Evolutionary conservation across 2,888 invertebrate species (phyloP), one percentile per base, ranked within the genome.

Genomic region (Cactoblastis cactorum): DNA sequence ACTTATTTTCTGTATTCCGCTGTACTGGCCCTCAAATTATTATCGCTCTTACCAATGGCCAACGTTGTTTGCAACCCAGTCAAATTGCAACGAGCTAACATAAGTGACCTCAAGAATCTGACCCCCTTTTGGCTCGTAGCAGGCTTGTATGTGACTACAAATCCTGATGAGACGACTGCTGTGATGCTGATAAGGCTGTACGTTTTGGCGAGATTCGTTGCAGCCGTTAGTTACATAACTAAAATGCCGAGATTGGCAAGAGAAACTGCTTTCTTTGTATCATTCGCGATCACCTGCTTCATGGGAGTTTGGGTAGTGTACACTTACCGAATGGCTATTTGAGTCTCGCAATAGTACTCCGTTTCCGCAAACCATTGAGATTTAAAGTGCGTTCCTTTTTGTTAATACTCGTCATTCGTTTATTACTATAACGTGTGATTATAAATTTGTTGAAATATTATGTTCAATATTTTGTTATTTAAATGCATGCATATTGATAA

Each of bases 121-220:
- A 79, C 74, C 0, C 79, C 80, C 0, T 81, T 81, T 50, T 82
- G 81, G 80, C 49, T 82, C n/a, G 70, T 80, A 0, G 71, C 74
- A 8, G 80, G 63, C 0, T 48, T 81, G 0, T 82, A 79, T 15
- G 64, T 75, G 55, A 80, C 77, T 0, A 80, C 78, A 0, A 56
- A 55, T 0, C 80, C 80, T 0, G 63, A 72, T 11, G 49, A 58
- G 2, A 9, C n/a, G 0, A 62, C 65, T 0, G 69, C 77, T 0
- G 22, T 72, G 6, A 33, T 49, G 0, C 55, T 82, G 0, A 45
- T 82, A 1, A 61, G 80, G 0, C 17, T 58, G 0, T 80, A 62
- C 34, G 66, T 71, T 0, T 3, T 53, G 1, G 71, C 77, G 0
- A 65, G 79, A 51, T 39, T 75, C 1, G 49, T 79, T 0, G 56